Evolutionary conservation across 1,140 invertebrate species (phyloP).

Genomic region (Pinna nobilis): DNA sequence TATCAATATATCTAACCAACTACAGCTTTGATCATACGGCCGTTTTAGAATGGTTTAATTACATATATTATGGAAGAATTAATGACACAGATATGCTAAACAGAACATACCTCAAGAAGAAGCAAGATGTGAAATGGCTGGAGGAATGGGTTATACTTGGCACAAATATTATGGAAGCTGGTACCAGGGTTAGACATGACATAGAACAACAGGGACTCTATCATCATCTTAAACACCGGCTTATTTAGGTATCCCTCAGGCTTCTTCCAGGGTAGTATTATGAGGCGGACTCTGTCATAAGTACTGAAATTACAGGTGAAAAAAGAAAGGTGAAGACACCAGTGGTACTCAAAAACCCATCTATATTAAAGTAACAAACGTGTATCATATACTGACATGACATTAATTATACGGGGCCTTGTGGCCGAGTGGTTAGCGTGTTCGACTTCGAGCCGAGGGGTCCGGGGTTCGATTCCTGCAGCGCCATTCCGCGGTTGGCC

Average conservation of each 20-base stretch:
- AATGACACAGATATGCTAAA: neutral
- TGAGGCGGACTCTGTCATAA: constrained; percentile 65
- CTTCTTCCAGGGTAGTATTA: constrained; percentile 82
- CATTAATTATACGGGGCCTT: no score
- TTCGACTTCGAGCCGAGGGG: no score
- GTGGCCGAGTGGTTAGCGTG: no score
- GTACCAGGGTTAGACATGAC: constrained; percentile 79
- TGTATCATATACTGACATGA: no score
- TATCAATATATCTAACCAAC: no score
- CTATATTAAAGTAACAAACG: neutral
- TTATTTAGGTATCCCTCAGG: constrained; percentile 85
- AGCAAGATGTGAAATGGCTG: constrained; percentile 69
- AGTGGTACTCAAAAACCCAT: no score
- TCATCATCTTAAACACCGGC: constrained; percentile 81
- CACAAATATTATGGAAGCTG: constrained; percentile 46
- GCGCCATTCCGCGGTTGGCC: no score
- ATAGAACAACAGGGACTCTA: constrained; percentile 79
- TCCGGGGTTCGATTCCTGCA: no score
- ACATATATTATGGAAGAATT: no score
- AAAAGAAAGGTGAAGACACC: no score
- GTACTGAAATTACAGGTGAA: constrained; percentile 59
- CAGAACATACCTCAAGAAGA: constrained; percentile 59
- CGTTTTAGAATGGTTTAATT: no score
- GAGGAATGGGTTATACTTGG: constrained; percentile 59
- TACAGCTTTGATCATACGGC: no score